These are phyloP conservation scores for Cylas formicarius DNA, from an alignment of 1,140 invertebrate species.

Conservation along the genomic window DNA sequence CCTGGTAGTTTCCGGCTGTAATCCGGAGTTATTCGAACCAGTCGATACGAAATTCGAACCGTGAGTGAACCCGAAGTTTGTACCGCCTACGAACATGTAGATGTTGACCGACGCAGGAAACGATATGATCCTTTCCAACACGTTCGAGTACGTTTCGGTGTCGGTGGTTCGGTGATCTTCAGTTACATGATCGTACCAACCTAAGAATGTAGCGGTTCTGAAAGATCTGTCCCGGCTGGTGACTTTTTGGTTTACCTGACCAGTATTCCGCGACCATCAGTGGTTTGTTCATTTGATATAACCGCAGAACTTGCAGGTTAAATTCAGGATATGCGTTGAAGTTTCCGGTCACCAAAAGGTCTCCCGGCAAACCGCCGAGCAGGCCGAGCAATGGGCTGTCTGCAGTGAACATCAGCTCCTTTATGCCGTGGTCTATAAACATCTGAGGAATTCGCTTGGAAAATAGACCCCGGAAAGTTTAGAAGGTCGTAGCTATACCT, in stretches of 20 bases:
- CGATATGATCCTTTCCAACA: conserved; percentile 23
- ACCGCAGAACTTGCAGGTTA: conserved; percentile 40
- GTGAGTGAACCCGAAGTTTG: conserved; percentile 61
- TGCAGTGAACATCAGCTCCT: conserved; percentile 47
- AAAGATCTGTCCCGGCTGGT: background rate
- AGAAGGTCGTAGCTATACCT: conserved; percentile 22
- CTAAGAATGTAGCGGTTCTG: conserved; percentile 25
- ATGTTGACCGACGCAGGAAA: conserved; percentile 53
- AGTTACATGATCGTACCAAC: conserved; percentile 52
- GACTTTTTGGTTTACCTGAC: conserved; percentile 54
- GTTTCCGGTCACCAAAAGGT: conserved; percentile 47
- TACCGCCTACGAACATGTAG: conserved; percentile 66
- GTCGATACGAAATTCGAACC: conserved; percentile 47
- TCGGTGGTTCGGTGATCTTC: conserved; percentile 29
- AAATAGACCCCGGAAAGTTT: conserved; percentile 37
- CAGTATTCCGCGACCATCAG: conserved; percentile 58
- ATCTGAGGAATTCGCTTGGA: conserved; percentile 38
- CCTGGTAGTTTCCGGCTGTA: conserved; percentile 42
- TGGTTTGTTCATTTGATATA: conserved; percentile 49
- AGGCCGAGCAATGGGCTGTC: conserved; percentile 40
- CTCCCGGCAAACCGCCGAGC: conserved; percentile 42
- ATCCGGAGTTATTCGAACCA: conserved; percentile 26
- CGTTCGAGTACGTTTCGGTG: conserved; percentile 14
- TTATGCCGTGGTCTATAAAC: conserved; percentile 38
- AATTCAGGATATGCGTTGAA: conserved; percentile 42